Percentiles rank a stretch among this genome's conserved stretches.
Conservation (phyloP, 2,113 vertebrate genomes). For the Philantomba maxwellii region DNA sequence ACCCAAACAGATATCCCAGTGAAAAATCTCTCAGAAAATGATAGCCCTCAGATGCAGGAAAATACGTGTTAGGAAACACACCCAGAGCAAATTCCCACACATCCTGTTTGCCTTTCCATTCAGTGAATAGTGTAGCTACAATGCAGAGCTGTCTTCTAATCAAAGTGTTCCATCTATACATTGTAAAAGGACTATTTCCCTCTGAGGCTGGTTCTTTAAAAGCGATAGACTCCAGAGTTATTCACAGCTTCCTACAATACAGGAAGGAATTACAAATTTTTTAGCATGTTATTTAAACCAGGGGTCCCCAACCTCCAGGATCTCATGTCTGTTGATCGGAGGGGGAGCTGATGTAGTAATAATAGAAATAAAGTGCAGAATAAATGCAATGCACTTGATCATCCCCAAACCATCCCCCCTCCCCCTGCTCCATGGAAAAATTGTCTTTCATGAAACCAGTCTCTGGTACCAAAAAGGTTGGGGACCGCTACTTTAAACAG, state of each 20-base stretch:
- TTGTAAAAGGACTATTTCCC: neutral
- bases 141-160: neutral
- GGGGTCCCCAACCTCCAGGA: neutral
- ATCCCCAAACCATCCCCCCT: neutral
- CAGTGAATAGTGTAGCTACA: neutral
- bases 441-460: neutral
- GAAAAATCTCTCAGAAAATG: neutral
- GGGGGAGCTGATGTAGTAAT: neutral
- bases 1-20: neutral
- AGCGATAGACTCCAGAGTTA: neutral
- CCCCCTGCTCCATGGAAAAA: neutral
- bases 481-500: neutral
- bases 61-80: neutral
- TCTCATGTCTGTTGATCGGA: neutral
- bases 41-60: neutral
- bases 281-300: neutral
- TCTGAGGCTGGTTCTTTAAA: neutral
- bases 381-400: neutral
- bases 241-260: constrained; percentile 14
- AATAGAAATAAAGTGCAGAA: neutral
- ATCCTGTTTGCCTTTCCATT: neutral
- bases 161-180: neutral
- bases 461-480: neutral
- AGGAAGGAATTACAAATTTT: neutral
- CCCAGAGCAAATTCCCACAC: neutral